phyloP scores from a whole-genome alignment of 2,113 vertebrate genomes.

The Platanista minor region DNA sequence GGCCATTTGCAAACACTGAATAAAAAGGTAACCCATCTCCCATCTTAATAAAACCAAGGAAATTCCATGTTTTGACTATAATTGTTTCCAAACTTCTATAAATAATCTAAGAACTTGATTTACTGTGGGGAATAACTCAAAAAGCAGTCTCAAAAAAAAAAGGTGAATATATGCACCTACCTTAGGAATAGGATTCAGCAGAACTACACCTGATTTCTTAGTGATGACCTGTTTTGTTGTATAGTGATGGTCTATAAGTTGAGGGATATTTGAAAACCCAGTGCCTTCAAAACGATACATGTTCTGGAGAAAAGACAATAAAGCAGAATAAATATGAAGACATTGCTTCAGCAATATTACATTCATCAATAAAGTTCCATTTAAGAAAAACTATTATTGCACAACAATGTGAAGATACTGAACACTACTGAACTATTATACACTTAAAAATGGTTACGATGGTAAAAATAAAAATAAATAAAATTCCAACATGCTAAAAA shows the following conservation, averaged over 20 bases:
- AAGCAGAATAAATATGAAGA: slow-evolving; percentile 37
- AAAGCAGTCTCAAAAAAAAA: background rate
- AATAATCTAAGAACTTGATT: background rate
- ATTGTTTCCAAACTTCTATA: background rate
- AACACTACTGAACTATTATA: background rate
- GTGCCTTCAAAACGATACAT: slow-evolving; percentile 97
- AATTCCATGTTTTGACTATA: background rate
- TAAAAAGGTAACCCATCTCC: background rate
- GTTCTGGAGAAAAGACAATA: slow-evolving; percentile 81
- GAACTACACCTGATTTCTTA: slow-evolving; percentile 96
- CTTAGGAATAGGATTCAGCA: slow-evolving; percentile 94
- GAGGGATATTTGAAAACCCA: slow-evolving; percentile 95
- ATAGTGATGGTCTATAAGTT: slow-evolving; percentile 96
- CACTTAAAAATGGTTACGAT: background rate
- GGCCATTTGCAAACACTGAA: background rate
- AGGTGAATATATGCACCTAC: slow-evolving; percentile 72
- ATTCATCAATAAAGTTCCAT: background rate
- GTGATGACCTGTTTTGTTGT: slow-evolving; percentile 96
- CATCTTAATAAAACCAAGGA: slow-evolving; percentile 2
- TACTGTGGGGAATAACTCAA: background rate
- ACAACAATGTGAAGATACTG: background rate
- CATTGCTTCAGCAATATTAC: background rate
- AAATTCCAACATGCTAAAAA: background rate
- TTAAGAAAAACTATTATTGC: background rate
- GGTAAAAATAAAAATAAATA: background rate